Percentiles rank a stretch among this genome's conserved stretches.
Conservation (phyloP, 2,797 vertebrate species). For the Scolopax bukidnonensis region DNA sequence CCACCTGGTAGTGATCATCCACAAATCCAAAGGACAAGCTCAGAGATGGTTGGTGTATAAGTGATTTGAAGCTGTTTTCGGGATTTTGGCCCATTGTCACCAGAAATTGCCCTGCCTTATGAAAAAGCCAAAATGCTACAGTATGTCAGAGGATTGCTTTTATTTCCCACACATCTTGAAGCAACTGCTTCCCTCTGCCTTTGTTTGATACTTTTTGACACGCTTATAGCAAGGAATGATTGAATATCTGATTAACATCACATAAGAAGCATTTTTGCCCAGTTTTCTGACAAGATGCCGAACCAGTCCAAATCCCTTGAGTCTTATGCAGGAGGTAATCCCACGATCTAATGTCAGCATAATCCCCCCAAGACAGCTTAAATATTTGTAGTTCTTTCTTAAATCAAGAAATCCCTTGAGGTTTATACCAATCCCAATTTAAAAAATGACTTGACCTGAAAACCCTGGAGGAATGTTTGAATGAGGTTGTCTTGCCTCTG, state of each 20-base stretch:
- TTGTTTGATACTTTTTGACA: slow-evolving; percentile 54
- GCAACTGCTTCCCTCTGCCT: not conserved
- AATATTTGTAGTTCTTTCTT: slow-evolving; percentile 76
- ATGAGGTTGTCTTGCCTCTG: slow-evolving; percentile 59
- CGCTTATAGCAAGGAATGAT: slow-evolving; percentile 48
- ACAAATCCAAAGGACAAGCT: not conserved
- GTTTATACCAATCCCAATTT: slow-evolving; percentile 75
- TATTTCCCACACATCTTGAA: not conserved
- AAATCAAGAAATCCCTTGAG: slow-evolving; percentile 76
- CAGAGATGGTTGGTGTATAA: not conserved
- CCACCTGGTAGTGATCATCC: not conserved
- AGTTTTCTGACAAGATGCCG: slow-evolving; percentile 69
- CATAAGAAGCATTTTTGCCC: slow-evolving; percentile 61
- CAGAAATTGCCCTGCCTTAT: not conserved
- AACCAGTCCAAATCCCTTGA: slow-evolving; percentile 73
- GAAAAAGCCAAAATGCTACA: not conserved
- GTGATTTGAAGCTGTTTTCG: not conserved
- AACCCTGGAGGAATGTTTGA: slow-evolving; percentile 61
- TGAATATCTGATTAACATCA: slow-evolving; percentile 72
- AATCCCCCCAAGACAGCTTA: slow-evolving; percentile 78
- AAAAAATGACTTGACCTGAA: slow-evolving; percentile 67
- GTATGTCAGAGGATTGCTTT: not conserved
- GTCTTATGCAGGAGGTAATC: slow-evolving; percentile 75
- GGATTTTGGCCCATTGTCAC: not conserved
- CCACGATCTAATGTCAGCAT: slow-evolving; percentile 75